Conservation (phyloP, 1,140 invertebrate species). For the Laupala kohalensis region DNA sequence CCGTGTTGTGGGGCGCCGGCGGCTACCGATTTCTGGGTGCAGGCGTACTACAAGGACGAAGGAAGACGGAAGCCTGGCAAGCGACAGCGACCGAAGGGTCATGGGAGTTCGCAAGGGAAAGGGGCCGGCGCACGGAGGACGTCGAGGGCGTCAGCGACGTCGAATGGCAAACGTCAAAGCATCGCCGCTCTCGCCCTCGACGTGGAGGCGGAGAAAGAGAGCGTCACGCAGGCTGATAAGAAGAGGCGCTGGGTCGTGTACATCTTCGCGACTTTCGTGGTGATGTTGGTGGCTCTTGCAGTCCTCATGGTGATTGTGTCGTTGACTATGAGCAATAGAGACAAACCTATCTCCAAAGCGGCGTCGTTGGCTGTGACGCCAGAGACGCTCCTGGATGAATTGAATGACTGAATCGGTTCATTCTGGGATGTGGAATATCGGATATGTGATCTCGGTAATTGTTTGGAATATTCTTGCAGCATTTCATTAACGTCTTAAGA, state of each 20-base stretch:
- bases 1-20: neutral
- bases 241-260: neutral
- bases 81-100: too few species aligned
- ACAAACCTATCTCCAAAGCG: neutral
- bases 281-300: neutral
- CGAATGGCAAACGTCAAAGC: neutral
- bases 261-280: neutral
- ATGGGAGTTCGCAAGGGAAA: too few species aligned
- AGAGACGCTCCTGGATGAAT: neutral
- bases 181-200: neutral
- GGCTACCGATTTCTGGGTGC: neutral
- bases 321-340: neutral
- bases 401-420: neutral
- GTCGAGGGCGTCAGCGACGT: neutral
- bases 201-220: neutral
- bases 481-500: too few species aligned
- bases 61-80: neutral
- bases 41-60: neutral
- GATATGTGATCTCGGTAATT: too few species aligned
- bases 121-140: too few species aligned
- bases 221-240: neutral
- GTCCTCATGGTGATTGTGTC: neutral
- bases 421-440: too few species aligned
- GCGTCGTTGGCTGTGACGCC: too few species aligned
- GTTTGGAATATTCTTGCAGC: too few species aligned